Percentiles rank a stretch among this genome's conserved stretches.
phyloP scores from a whole-genome alignment of 2,113 vertebrate species.

The Austrofundulus limnaeus region DNA sequence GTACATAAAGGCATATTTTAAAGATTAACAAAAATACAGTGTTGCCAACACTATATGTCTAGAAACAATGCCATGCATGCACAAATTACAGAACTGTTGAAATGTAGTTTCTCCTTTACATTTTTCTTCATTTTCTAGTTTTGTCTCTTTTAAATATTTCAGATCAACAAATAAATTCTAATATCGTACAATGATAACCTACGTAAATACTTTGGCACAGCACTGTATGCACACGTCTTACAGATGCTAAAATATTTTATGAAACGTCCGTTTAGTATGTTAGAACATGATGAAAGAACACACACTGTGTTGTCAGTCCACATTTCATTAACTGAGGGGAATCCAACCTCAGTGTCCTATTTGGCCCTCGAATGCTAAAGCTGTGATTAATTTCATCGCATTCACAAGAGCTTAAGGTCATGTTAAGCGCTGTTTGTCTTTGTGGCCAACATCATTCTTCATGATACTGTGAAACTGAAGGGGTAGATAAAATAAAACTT shows the following conservation, averaged over 20 bases:
- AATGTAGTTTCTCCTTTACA: too few relatives aligned
- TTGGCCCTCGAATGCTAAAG: conserved; percentile 22
- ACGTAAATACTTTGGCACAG: too few relatives aligned
- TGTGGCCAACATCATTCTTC: conserved; percentile 31
- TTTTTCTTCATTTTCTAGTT: too few relatives aligned
- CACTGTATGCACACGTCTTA: background rate
- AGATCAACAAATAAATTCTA: too few relatives aligned
- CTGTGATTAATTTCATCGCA: conserved; percentile 49
- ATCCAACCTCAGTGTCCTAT: background rate
- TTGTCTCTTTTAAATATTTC: too few relatives aligned
- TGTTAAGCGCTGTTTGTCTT: conserved; percentile 35
- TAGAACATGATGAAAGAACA: conserved; percentile 20
- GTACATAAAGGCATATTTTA: background rate
- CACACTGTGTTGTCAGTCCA: conserved; percentile 9
- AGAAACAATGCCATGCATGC: background rate
- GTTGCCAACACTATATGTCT: conserved; percentile 5
- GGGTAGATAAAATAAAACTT: conserved; percentile 16
- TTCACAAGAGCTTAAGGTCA: conserved; percentile 40
- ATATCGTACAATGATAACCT: too few relatives aligned
- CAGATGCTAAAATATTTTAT: too few relatives aligned
- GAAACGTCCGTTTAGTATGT: background rate
- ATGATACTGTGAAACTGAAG: conserved; percentile 23
- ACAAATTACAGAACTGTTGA: background rate
- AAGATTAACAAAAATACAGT: background rate
- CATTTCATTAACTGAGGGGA: conserved; percentile 14